These are phyloP conservation scores for Listronotus oregonensis DNA, from an alignment of 1,140 invertebrate species.

Conservation along the genomic window DNA sequence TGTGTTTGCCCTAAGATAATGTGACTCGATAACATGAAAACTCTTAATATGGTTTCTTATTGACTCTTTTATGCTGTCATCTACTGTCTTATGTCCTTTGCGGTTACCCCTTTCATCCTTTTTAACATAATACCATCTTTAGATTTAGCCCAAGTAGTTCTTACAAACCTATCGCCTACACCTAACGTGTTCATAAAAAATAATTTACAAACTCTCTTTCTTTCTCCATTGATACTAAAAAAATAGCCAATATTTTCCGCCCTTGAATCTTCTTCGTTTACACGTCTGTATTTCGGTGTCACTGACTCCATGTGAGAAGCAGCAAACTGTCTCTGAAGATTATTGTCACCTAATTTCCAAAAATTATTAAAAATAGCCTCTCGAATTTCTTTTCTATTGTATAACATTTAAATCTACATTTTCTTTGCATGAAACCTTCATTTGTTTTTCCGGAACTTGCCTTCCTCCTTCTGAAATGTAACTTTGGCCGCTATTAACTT, in stretches of 20 bases:
- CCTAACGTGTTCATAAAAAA: too few relatives aligned
- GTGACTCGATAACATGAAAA: background rate
- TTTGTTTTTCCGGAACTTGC: background rate
- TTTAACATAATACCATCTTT: too few relatives aligned
- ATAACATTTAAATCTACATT: slow-evolving; percentile 4
- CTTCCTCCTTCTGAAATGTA: background rate
- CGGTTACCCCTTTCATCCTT: too few relatives aligned
- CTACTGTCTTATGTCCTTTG: too few relatives aligned
- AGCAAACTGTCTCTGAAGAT: slow-evolving; percentile 3
- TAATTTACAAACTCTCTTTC: too few relatives aligned
- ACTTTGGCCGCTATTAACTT: background rate
- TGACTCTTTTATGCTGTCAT: too few relatives aligned
- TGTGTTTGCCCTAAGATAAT: slow-evolving; percentile 25
- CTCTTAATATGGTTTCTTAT: too few relatives aligned
- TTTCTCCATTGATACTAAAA: too few relatives aligned
- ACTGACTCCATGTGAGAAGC: slow-evolving; percentile 2
- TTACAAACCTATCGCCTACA: too few relatives aligned
- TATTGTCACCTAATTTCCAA: background rate
- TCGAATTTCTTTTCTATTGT: background rate
- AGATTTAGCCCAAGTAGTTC: too few relatives aligned
- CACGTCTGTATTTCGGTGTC: background rate
- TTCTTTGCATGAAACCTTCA: background rate
- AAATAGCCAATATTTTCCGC: background rate
- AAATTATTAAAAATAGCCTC: slow-evolving; percentile 8
- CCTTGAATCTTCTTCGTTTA: background rate